Base-by-base conservation (phyloP, 2,888 invertebrate genomes). In the Willowsia nigromaculata region DNA sequence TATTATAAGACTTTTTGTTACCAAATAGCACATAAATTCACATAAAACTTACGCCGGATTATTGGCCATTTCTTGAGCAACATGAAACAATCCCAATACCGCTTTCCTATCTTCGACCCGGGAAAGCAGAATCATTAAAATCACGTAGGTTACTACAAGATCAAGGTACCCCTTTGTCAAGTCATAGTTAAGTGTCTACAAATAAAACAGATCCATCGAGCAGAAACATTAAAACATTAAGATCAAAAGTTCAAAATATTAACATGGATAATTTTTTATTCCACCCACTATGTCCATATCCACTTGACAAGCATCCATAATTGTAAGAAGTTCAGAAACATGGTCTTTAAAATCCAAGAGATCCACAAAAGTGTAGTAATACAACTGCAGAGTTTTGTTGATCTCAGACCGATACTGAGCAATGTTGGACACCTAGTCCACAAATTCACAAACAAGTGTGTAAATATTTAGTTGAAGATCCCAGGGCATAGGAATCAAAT, bases 361-460 rank as follows among this genome's bases (percentile, higher is more conserved):
- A 95, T 99, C 99, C 13, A 99, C 99, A 95, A 99, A 99, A 0
- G 99, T 99, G 94, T 98, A 99, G 94, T 99, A 99, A 94, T 99
- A 99, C 7, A 99, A 94, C 0, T 99, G 98, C 1, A 99, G 94
- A 0, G 98, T 98, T 94, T 99, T 99, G 91, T 99, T 98, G 56
- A 99, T 98, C 94, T 99, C 99, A 93, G 96, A 97, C 92, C 97
- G 96, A 80, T 99, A 97, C 91, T 96, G 96, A 62, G 97, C 96
- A 74, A 99, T 97, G 1, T 97, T 96, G 81, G 91, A 91, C 25
- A 93, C 93, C 92, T 92, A 43, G 1, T 37, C 27, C 6, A 74
- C 1, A 33, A n/a, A 1, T 4, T 53, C 11, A 53, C 3, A n/a
- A n/a, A n/a, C n/a, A n/a, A n/a, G n/a, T n/a, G n/a, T n/a, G n/a